Evolutionary conservation across 2,113 vertebrate species (phyloP).

Genomic region (Notothenia rossii): DNA sequence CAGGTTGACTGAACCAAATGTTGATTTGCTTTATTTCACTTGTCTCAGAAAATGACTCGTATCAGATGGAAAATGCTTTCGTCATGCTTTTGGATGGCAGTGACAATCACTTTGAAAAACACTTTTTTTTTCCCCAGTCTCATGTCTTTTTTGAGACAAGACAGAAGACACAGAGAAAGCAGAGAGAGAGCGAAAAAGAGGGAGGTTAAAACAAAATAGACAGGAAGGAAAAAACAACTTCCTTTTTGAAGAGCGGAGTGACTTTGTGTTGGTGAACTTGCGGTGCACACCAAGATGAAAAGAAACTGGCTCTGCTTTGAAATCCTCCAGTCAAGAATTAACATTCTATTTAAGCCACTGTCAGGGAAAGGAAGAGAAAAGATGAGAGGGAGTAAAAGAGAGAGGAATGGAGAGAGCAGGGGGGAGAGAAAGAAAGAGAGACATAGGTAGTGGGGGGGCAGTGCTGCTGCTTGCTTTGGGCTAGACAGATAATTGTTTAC

Average conservation of each 20-base stretch:
- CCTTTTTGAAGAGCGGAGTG: slow-evolving; percentile 65
- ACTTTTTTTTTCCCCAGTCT: slow-evolving; percentile 49
- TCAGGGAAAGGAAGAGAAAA: slow-evolving; percentile 70
- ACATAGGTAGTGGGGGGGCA: background rate
- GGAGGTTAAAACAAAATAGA: slow-evolving; percentile 33
- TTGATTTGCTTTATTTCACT: slow-evolving; percentile 30
- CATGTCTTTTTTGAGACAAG: slow-evolving; percentile 59
- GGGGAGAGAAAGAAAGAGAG: slow-evolving; percentile 9
- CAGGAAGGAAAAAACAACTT: slow-evolving; percentile 65
- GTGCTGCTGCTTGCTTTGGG: slow-evolving; percentile 74
- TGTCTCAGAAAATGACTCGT: slow-evolving; percentile 19
- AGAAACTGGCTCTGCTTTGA: slow-evolving; percentile 76
- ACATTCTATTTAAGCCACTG: slow-evolving; percentile 83
- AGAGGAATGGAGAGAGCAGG: slow-evolving; percentile 41
- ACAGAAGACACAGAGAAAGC: slow-evolving; percentile 35
- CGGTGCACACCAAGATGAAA: slow-evolving; percentile 78
- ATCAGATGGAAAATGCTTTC: slow-evolving; percentile 41
- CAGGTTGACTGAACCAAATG: slow-evolving; percentile 28
- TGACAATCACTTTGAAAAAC: slow-evolving; percentile 62
- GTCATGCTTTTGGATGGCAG: slow-evolving; percentile 43
- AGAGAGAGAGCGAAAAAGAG: slow-evolving; percentile 25
- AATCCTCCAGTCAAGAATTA: slow-evolving; percentile 81
- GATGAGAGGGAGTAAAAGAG: slow-evolving; percentile 69
- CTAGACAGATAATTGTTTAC: slow-evolving; percentile 86
- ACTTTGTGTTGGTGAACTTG: slow-evolving; percentile 82